Conservation (phyloP, 2,113 vertebrate species). For the Mesoclemmys tuberculata region DNA sequence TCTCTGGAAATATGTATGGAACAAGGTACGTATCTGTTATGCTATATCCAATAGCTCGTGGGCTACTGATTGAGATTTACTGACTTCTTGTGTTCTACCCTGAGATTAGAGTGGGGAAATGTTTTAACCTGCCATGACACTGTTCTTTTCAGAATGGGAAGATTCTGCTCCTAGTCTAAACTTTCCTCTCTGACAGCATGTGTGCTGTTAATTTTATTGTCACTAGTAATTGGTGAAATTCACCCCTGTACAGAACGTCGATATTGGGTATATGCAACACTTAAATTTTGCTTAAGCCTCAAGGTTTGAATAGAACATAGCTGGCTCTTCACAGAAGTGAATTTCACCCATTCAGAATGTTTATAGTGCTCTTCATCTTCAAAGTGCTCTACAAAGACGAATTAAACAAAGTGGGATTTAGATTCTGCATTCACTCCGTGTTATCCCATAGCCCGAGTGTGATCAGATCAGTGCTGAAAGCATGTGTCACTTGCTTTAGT, state of each 20-base stretch:
- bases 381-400: background rate
- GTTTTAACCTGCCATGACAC: accelerated
- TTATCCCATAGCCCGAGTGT: accelerated
- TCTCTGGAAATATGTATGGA: constrained; percentile 95
- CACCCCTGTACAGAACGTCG: background rate
- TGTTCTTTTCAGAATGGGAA: accelerated
- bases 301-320: background rate
- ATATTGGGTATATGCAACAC: accelerated
- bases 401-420: background rate
- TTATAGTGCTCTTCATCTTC: background rate
- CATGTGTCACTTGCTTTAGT: accelerated
- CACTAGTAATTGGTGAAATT: background rate
- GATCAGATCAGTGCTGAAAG: background rate
- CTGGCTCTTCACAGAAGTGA: background rate
- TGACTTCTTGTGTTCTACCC: background rate
- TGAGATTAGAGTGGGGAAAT: background rate
- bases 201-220: background rate
- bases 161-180: background rate
- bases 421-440: accelerated
- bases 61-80: background rate
- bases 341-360: background rate
- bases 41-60: accelerated
- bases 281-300: background rate
- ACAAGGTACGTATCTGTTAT: constrained; percentile 83
- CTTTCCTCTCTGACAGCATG: background rate